Evolutionary conservation across 1,140 invertebrate genomes (phyloP).

Genomic region (Pentalonia nigronervosa): DNA sequence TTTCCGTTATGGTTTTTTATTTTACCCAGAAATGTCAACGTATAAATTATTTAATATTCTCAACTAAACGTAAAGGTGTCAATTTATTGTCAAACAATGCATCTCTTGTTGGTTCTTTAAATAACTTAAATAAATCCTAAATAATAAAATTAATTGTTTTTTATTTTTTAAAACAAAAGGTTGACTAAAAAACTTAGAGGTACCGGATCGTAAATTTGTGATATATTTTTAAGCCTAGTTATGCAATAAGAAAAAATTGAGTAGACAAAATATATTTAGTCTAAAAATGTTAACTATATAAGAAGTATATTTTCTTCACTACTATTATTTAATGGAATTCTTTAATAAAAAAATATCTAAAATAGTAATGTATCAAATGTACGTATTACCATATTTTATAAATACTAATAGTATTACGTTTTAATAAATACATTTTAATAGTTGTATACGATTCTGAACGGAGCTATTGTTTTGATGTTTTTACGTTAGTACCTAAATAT

Average conservation of each 20-base stretch:
- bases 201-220: neutral
- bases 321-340: neutral
- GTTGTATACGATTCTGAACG: too few species aligned
- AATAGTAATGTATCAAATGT: neutral
- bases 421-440: too few species aligned
- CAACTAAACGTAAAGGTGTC: neutral
- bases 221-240: neutral
- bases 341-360: neutral
- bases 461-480: too few species aligned
- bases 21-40: neutral
- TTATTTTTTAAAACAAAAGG: neutral
- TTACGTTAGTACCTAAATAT: too few species aligned
- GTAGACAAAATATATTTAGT: neutral
- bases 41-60: neutral
- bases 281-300: neutral
- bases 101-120: neutral
- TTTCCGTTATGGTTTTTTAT: slow-evolving; percentile 25
- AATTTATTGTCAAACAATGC: neutral
- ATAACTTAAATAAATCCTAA: neutral
- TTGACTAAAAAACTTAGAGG: neutral
- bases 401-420: too few species aligned
- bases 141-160: neutral
- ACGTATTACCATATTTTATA: too few species aligned
- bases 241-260: neutral
- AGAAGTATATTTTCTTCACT: neutral